Conservation (phyloP, 2,113 vertebrate species). For the Dolichotis patagonum region DNA sequence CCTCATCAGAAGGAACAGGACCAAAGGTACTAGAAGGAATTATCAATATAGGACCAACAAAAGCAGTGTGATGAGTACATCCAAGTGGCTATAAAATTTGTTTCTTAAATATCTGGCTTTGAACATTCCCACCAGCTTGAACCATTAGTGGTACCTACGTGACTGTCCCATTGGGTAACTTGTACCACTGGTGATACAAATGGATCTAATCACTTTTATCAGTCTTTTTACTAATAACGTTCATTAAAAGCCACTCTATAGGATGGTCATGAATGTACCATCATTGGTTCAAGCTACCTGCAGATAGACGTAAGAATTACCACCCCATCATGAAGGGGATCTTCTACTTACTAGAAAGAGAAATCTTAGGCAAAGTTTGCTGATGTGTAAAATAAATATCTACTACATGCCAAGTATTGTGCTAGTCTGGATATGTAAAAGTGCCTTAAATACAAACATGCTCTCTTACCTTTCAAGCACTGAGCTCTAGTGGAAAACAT, state of each 20-base stretch:
- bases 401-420: not conserved
- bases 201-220: not conserved
- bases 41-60: not conserved
- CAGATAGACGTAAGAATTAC: not conserved
- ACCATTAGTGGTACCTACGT: not conserved
- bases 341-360: not conserved
- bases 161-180: not conserved
- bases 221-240: not conserved
- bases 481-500: not conserved
- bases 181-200: not conserved
- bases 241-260: not conserved
- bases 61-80: not conserved
- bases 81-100: not conserved
- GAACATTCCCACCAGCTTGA: not conserved
- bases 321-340: not conserved
- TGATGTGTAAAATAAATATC: not conserved
- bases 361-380: not conserved
- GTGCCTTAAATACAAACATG: not conserved
- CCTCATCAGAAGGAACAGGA: not conserved
- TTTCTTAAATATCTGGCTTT: not conserved
- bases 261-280: not conserved
- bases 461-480: not conserved
- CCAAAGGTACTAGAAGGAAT: not conserved
- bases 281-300: not conserved
- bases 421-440: not conserved